Conservation (phyloP, 2,888 invertebrate genomes). For the Apamea sordens region DNA sequence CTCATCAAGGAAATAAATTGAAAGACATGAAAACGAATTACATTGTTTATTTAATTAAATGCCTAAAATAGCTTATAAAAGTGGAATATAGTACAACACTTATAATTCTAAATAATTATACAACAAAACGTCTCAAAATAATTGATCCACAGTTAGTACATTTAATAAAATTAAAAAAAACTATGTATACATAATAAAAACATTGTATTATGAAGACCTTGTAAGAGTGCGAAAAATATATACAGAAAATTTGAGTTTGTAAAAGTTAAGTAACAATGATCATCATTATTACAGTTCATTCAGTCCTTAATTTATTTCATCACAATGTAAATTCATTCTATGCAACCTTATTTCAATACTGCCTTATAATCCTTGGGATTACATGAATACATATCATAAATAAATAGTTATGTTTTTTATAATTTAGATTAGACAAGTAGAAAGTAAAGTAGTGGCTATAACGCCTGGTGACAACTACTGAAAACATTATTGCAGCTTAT, state of each 20-base stretch:
- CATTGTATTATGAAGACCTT: conserved; percentile 73
- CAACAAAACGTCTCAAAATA: conserved; percentile 83
- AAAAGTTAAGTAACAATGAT: conserved; percentile 60
- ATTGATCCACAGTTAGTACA: conserved; percentile 81
- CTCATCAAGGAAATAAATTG: conserved; percentile 56
- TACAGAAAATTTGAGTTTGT: conserved; percentile 74
- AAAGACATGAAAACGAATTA: conserved; percentile 79
- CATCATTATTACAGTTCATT: conserved; percentile 73
- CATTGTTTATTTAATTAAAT: conserved; percentile 84
- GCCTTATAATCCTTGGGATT: conserved; percentile 81
- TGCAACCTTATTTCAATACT: conserved; percentile 68
- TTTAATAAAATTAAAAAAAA: conserved; percentile 76
- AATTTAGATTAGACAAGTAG: conserved; percentile 48
- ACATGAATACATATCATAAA: conserved; percentile 63
- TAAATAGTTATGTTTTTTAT: conserved; percentile 51
- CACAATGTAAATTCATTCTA: conserved; percentile 83
- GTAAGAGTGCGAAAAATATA: conserved; percentile 80
- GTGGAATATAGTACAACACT: conserved; percentile 88
- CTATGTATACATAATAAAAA: conserved; percentile 77
- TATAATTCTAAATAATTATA: conserved; percentile 79
- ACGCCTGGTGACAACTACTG: not conserved
- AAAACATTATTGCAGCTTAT: conserved; percentile 6
- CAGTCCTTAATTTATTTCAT: conserved; percentile 85
- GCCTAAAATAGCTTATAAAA: conserved; percentile 84
- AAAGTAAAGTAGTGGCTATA: conserved; percentile 29